Base-by-base conservation (phyloP, 2,888 invertebrate species). In the Pristionchus maxplancki region DNA sequence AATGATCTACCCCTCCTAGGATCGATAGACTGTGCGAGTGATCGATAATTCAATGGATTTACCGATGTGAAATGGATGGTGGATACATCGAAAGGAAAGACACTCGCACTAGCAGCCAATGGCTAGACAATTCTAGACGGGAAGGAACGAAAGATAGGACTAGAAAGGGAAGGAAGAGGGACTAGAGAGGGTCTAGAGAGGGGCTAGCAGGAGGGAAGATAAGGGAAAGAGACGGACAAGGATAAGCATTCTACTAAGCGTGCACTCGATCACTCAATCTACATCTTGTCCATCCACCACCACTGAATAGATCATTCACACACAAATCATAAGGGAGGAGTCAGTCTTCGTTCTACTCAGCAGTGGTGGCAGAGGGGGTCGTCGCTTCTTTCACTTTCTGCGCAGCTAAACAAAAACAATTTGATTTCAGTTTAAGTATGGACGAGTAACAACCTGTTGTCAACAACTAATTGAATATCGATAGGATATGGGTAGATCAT, bases 51-150 rank as follows among this genome's bases (percentile, higher is more conserved):
- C 44, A 78, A 78, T 78, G 5, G 28, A 78, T 78, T 78, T 78
- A 78, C 78, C 78, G 44, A 78, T 28, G 78, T 31, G 78, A 40
- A 78, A 78, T 48, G 44, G 44, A 20, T 44, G 37, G 40, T 74
- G 78, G 78, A 78, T 78, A 78, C 78, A 78, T 78, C 44, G 37
- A 71, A 71, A 44, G 78, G 28, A 44, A 44, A n/a, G 78, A 48
- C 78, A 62, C 58, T 62, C 53, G 83, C 83, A 83, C 62, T 62
- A 83, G 50, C 83, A 62, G 83, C 53, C 62, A 83, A 62, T 83
- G 83, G 53, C 58, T 62, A 83, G 44, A 83, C 83, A 53, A 83
- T 44, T 83, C 62, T 58, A 62, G 37, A 53, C 58, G 58, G n/a
- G 58, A 58, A 24, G n/a, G 24, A 58, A 58, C 24, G 58, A 58